Conservation (phyloP, 1,140 invertebrate species). For the Chrysopa pallens region DNA sequence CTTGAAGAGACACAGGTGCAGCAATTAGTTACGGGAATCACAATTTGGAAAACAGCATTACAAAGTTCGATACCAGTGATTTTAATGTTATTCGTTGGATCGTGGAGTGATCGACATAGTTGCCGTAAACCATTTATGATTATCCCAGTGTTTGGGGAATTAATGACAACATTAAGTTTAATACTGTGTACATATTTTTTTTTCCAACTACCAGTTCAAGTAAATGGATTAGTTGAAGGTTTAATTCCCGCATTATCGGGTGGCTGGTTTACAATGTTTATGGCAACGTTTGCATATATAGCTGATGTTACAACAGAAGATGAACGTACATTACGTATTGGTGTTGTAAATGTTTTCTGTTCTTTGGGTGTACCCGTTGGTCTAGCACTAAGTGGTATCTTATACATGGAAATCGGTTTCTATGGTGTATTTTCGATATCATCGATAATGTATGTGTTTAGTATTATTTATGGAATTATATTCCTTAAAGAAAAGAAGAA, state of each 20-base stretch:
- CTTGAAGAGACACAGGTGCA: conserved; percentile 53
- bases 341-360: conserved; percentile 65
- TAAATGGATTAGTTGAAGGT: conserved; percentile 51
- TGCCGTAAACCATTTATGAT: conserved; percentile 71
- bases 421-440: conserved; percentile 63
- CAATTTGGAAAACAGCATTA: conserved; percentile 61
- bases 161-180: conserved; percentile 54
- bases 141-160: conserved; percentile 61
- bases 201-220: conserved; percentile 58
- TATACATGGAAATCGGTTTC: conserved; percentile 51
- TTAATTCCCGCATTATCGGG: conserved; percentile 62
- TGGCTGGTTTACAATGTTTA: conserved; percentile 75
- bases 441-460: conserved; percentile 49
- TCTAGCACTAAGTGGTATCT: conserved; percentile 52
- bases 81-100: conserved; percentile 59
- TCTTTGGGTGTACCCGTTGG: conserved; percentile 64
- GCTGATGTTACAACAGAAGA: conserved; percentile 66
- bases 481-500: conserved; percentile 40
- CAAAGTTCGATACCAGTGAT: conserved; percentile 56
- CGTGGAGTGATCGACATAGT: conserved; percentile 54
- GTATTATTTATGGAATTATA: conserved; percentile 48
- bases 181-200: conserved; percentile 64
- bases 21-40: conserved; percentile 55
- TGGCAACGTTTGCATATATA: conserved; percentile 79
- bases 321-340: conserved; percentile 63